Conservation (phyloP, 2,888 invertebrate genomes). For the Teleiodes luculella region DNA sequence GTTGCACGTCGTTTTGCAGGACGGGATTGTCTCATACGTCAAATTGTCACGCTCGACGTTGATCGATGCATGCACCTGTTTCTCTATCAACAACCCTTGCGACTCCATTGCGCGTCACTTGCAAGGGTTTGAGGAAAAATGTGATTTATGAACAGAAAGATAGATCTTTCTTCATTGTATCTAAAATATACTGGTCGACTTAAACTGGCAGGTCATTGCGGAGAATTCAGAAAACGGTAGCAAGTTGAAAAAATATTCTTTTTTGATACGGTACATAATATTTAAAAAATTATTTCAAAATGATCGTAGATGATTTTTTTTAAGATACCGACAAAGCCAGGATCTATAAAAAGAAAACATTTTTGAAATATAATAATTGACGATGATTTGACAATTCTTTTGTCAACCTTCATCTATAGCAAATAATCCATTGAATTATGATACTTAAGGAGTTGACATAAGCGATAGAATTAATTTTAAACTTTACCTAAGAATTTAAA, state of each 20-base stretch:
- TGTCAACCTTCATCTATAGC: slow-evolving; percentile 31
- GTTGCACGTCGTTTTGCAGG: slow-evolving; percentile 61
- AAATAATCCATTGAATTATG: neutral
- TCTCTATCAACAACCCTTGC: slow-evolving; percentile 46
- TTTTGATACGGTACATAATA: too few species aligned
- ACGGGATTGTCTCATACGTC: slow-evolving; percentile 74
- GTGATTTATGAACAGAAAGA: slow-evolving; percentile 44
- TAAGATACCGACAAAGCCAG: too few species aligned
- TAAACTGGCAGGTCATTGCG: neutral
- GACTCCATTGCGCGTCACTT: slow-evolving; percentile 35
- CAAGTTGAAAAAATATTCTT: too few species aligned
- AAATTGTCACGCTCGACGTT: slow-evolving; percentile 70
- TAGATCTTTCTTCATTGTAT: slow-evolving; percentile 11
- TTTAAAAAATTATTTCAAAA: too few species aligned
- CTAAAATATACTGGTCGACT: neutral
- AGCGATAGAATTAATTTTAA: neutral
- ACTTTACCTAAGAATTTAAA: neutral
- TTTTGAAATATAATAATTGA: slow-evolving; percentile 33
- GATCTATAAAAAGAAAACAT: slow-evolving; percentile 17
- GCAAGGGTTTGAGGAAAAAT: slow-evolving; percentile 36
- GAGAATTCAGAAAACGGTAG: neutral
- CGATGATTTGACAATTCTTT: slow-evolving; percentile 48
- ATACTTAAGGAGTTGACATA: neutral
- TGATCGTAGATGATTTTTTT: too few species aligned
- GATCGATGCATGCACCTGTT: slow-evolving; percentile 73